These are phyloP conservation scores for Triplophysa siluroides DNA, from an alignment of 2,113 vertebrate species.

Conservation along the genomic window DNA sequence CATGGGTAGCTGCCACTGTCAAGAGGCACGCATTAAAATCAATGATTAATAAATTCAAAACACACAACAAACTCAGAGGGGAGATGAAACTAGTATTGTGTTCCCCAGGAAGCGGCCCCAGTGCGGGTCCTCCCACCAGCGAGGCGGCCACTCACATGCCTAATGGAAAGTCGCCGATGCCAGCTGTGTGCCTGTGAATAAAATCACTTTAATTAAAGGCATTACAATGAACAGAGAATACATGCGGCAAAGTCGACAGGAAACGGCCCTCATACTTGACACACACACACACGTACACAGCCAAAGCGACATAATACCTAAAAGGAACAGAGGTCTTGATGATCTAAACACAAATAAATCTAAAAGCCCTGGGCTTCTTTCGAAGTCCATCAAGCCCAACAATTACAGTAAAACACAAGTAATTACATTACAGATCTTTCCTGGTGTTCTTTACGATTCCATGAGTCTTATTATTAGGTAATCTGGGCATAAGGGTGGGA, in stretches of 20 bases:
- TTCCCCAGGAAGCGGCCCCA: conserved; percentile 77
- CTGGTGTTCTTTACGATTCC: conserved; percentile 38
- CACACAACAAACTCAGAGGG: conserved; percentile 84
- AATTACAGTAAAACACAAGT: conserved; percentile 40
- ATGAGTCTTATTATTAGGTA: conserved; percentile 24
- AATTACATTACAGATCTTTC: conserved; percentile 36
- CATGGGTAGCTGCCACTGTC: conserved; percentile 78
- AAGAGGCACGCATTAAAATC: conserved; percentile 82
- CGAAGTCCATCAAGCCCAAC: conserved; percentile 35
- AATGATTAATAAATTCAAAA: conserved; percentile 86
- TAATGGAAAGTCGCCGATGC: conserved; percentile 81
- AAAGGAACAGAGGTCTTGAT: conserved; percentile 67
- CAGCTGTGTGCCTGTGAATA: conserved; percentile 84
- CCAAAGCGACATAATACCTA: conserved; percentile 64
- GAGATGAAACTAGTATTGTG: conserved; percentile 79
- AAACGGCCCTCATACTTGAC: conserved; percentile 68
- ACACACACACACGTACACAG: conserved; percentile 51
- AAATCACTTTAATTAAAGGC: conserved; percentile 85
- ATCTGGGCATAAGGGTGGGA: conserved; percentile 19
- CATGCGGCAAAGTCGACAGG: conserved; percentile 72
- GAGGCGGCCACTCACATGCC: conserved; percentile 78
- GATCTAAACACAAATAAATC: conserved; percentile 51
- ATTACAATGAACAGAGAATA: conserved; percentile 79
- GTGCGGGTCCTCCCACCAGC: conserved; percentile 75
- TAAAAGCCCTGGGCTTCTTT: conserved; percentile 28